Evolutionary conservation across 2,888 invertebrate species (phyloP), one percentile per base, ranked within the genome.

Genomic region (Pseudococcus longispinus): DNA sequence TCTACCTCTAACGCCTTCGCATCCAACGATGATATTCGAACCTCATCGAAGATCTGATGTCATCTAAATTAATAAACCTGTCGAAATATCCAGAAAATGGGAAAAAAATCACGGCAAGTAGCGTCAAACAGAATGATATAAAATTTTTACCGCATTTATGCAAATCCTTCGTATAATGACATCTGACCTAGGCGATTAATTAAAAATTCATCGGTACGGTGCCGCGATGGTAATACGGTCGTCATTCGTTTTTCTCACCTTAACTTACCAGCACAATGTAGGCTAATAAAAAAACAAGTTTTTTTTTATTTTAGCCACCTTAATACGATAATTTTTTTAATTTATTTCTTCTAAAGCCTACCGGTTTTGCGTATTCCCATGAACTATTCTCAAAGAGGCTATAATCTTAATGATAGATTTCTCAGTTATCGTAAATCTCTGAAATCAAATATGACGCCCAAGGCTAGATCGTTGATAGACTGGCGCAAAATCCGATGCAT

Each of bases 221-320:
- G 20, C 55, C 20, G 23, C 23, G 60, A 8, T 60, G 42, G 42
- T 80, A 80, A 80, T 80, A 42, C 77, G 42, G 8, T 80, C 20
- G 51, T 18, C 60, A 55, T 37, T 55, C 3, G 84, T 60, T 83
- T 83, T 83, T 84, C 84, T 84, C 84, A 84, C 55, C 84, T 84
- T 51, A 84, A 84, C 55, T 32, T 32, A 84, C 37, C 18, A 32
- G 55, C 60, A 55, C 84, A 84, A 51, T 55, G 84, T 84, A 84
- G 55, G 55, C 84, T 84, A 84, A 84, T 84, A 51, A 84, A 55
- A 60, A 55, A 84, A 84, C 60, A 1, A 20, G 29, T 84, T 84
- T 60, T 60, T 23, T 60, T 37, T n/a, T 55, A 6, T 55, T 55
- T 80, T 80, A 37, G 42, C 26, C 42, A 20, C 42, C 42, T 80